A percentile compares a stretch with the other conserved stretches of the same genome.
Evolutionary conservation across 2,888 invertebrate genomes (phyloP).

Genomic region (Cryptocephalus moraei): DNA sequence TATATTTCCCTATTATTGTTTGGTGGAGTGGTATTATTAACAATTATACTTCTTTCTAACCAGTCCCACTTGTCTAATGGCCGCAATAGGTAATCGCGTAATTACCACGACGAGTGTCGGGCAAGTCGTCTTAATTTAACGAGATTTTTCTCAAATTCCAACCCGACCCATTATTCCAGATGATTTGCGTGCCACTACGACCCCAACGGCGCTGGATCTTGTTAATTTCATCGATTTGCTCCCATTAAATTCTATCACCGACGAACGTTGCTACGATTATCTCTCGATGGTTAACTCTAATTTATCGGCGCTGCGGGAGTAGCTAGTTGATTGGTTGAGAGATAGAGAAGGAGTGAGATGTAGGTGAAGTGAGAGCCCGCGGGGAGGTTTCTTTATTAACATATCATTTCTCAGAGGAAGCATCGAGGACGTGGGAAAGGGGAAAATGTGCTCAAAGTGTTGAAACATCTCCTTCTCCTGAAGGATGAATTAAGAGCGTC

Average conservation of each 20-base stretch:
- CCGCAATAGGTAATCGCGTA: too few relatives aligned
- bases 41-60: too few relatives aligned
- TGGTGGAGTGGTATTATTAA: too few relatives aligned
- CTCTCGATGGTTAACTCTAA: not conserved
- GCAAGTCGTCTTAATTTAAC: not conserved
- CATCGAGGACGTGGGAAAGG: too few relatives aligned
- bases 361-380: not conserved
- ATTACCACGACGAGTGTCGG: too few relatives aligned
- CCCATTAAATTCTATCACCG: not conserved
- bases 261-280: not conserved
- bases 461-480: too few relatives aligned
- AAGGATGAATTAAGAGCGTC: too few relatives aligned
- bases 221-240: not conserved
- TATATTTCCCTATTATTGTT: too few relatives aligned
- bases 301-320: not conserved
- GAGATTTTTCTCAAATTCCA: not conserved
- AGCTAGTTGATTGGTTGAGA: not conserved
- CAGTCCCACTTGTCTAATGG: too few relatives aligned
- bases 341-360: not conserved
- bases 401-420: too few relatives aligned
- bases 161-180: not conserved
- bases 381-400: too few relatives aligned
- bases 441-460: too few relatives aligned
- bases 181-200: not conserved
- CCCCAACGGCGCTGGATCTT: not conserved